These are phyloP conservation scores for Muschampia plurimacula DNA, from an alignment of 2,888 invertebrate genomes.

Conservation along the genomic window DNA sequence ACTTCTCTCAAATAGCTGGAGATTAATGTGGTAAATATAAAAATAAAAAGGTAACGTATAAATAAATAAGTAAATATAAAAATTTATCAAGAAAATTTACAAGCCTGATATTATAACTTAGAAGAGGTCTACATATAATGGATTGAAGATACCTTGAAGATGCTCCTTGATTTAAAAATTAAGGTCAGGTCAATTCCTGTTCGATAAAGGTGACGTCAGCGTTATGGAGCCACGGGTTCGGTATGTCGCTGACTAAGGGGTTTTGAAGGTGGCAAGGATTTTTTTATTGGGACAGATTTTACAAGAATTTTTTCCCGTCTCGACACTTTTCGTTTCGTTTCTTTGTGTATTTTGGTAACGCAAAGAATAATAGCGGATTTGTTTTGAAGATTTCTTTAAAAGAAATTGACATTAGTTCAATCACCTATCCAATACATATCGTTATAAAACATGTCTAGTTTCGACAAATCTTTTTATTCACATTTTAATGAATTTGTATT, in stretches of 20 bases:
- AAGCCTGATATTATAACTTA: neutral
- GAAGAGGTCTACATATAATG: constrained; percentile 4
- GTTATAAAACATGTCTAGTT: too few relatives aligned
- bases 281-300: neutral
- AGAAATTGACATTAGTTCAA: neutral
- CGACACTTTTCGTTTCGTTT: neutral
- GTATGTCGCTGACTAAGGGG: constrained; percentile 14
- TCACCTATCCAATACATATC: too few relatives aligned
- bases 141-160: neutral
- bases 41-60: too few relatives aligned
- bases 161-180: constrained; percentile 17
- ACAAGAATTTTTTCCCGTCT: neutral
- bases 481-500: too few relatives aligned
- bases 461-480: too few relatives aligned
- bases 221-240: constrained; percentile 16
- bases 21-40: too few relatives aligned
- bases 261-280: constrained; percentile 14
- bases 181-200: constrained; percentile 26
- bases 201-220: constrained; percentile 25
- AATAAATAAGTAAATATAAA: too few relatives aligned
- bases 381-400: neutral
- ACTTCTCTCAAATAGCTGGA: too few relatives aligned
- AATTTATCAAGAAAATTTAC: too few relatives aligned
- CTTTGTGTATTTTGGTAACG: neutral
- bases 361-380: neutral